Percentiles rank a stretch among this genome's conserved stretches.
Conservation (phyloP, 37 sponge, comb jelly and placozoan species). For the Halichondria panicea region DNA sequence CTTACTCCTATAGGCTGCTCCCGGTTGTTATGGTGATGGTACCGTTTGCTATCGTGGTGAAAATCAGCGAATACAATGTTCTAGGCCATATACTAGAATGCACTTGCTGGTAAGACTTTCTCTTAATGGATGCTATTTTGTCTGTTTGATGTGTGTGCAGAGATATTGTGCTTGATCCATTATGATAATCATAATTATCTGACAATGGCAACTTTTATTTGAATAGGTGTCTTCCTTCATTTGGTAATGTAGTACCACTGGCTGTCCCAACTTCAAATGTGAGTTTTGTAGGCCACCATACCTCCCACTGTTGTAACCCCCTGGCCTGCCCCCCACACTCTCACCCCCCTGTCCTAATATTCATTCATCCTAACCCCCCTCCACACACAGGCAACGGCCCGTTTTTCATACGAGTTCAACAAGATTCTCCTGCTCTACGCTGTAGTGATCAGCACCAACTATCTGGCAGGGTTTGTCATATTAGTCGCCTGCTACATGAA, state of each 20-base stretch:
- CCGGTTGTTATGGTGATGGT: constrained; percentile 22
- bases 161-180: neutral
- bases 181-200: neutral
- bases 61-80: neutral
- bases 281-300: no score
- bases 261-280: neutral
- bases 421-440: no score
- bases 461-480: constrained; percentile 11
- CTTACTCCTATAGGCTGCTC: constrained; percentile 2
- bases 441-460: constrained; percentile 11
- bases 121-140: no score
- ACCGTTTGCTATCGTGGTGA: neutral
- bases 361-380: no score
- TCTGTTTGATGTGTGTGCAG: no score
- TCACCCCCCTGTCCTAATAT: no score
- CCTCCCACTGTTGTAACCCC: no score
- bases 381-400: no score
- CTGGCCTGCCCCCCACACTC: no score
- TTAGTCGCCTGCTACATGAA: neutral
- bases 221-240: neutral
- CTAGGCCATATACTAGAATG: neutral
- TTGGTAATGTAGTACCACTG: constrained; percentile 10
- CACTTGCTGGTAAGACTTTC: constrained; percentile 29
- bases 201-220: neutral
- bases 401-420: no score